phyloP scores from a whole-genome alignment of 2,888 invertebrate genomes.

The Minunthozetes semirufus region DNA sequence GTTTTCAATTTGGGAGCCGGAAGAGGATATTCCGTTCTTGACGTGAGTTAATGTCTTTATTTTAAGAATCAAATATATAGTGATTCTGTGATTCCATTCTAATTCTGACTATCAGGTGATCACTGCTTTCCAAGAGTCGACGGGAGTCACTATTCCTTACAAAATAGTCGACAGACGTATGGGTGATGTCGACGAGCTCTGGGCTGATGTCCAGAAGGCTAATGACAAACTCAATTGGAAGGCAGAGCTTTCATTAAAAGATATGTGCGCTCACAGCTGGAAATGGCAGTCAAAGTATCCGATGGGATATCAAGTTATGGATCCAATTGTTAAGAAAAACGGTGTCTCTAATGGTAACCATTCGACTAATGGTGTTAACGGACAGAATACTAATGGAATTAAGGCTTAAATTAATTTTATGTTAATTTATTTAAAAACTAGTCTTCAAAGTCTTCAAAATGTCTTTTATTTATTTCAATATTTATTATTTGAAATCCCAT shows the following conservation, averaged over 20 bases:
- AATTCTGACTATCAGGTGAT: constrained; percentile 49
- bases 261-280: constrained; percentile 88
- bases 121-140: constrained; percentile 68
- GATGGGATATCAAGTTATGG: constrained; percentile 24
- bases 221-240: constrained; percentile 70
- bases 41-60: constrained; percentile 53
- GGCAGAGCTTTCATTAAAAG: constrained; percentile 63
- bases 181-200: constrained; percentile 78
- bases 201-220: constrained; percentile 72
- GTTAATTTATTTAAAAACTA: not conserved
- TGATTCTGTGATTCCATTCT: not conserved
- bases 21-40: constrained; percentile 65
- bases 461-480: not conserved
- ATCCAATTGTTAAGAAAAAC: not conserved
- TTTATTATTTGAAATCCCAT: not conserved
- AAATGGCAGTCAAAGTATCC: constrained; percentile 79
- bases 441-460: too few relatives aligned
- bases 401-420: not conserved
- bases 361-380: not conserved
- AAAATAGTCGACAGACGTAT: constrained; percentile 64
- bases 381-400: not conserved
- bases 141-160: constrained; percentile 65
- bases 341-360: not conserved
- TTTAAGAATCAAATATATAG: not conserved
- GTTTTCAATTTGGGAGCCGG: constrained; percentile 83